A percentile compares a stretch with the other conserved stretches of the same genome.
Evolutionary conservation across 1,140 invertebrate genomes (phyloP).

Genomic region (Ephestia elutella): DNA sequence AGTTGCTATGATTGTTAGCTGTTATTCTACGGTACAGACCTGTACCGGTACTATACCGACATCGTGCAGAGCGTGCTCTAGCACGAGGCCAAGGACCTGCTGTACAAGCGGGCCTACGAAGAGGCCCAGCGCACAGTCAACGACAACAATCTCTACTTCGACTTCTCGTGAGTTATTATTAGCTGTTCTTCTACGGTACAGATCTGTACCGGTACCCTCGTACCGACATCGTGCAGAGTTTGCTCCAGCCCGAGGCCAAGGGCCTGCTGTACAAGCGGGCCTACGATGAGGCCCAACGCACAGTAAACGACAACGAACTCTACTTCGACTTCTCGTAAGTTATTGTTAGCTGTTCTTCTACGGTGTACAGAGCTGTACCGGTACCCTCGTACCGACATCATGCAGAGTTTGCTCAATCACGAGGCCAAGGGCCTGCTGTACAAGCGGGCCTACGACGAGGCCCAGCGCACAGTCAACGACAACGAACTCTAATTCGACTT

Average conservation of each 20-base stretch:
- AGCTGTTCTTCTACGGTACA: too few relatives aligned
- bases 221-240: too few relatives aligned
- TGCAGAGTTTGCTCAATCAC: conserved; percentile 60
- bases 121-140: conserved; percentile 40
- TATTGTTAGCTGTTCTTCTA: conserved; percentile 17
- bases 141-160: conserved; percentile 63
- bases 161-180: conserved; percentile 55
- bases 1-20: conserved; percentile 32
- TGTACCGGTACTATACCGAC: conserved; percentile 55
- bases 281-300: conserved; percentile 33
- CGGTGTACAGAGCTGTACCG: conserved; percentile 54
- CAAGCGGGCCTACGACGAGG: conserved; percentile 41
- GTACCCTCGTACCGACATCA: conserved; percentile 52
- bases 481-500: conserved; percentile 68
- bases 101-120: conserved; percentile 45
- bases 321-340: conserved; percentile 69
- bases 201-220: too few relatives aligned
- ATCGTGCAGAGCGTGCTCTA: conserved; percentile 60
- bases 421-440: conserved; percentile 51
- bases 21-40: conserved; percentile 49
- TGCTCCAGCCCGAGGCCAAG: too few relatives aligned
- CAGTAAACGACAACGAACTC: conserved; percentile 48
- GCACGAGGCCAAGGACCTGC: conserved; percentile 47
- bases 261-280: too few relatives aligned
- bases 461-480: conserved; percentile 36